A percentile compares a stretch with the other conserved stretches of the same genome.
These are phyloP conservation scores for Hedychridium roseum DNA, from an alignment of 2,888 invertebrate species.

Conservation along the genomic window DNA sequence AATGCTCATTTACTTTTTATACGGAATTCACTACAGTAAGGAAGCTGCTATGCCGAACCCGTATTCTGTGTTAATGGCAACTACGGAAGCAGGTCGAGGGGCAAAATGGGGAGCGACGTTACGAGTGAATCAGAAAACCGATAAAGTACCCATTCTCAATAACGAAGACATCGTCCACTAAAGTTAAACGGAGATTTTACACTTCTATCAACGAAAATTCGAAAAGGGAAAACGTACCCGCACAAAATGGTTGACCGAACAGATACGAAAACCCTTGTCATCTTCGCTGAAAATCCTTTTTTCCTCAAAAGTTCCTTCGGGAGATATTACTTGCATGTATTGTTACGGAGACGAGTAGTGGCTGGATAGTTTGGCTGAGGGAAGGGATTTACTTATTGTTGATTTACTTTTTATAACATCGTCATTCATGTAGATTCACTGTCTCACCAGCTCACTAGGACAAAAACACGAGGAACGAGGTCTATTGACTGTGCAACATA, in stretches of 20 bases:
- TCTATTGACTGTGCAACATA: not conserved
- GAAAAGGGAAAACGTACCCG: no score
- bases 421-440: no score
- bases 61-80: slow-evolving; percentile 73
- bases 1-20: slow-evolving; percentile 81
- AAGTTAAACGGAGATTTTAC: not conserved
- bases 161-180: slow-evolving; percentile 30
- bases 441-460: not conserved
- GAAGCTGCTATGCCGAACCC: slow-evolving; percentile 72
- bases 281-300: no score
- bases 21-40: slow-evolving; percentile 87
- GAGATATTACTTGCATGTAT: no score
- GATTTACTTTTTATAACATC: no score
- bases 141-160: slow-evolving; percentile 33
- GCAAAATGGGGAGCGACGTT: slow-evolving; percentile 69
- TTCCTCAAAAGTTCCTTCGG: no score
- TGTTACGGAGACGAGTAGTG: no score
- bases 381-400: no score
- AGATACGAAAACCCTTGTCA: no score
- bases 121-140: slow-evolving; percentile 48
- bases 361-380: no score
- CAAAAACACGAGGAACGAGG: not conserved
- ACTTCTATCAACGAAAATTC: not conserved
- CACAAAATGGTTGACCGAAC: no score
- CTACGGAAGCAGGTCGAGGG: slow-evolving; percentile 69